phyloP scores from a whole-genome alignment of 2,113 vertebrate species.

The Lathamus discolor region DNA sequence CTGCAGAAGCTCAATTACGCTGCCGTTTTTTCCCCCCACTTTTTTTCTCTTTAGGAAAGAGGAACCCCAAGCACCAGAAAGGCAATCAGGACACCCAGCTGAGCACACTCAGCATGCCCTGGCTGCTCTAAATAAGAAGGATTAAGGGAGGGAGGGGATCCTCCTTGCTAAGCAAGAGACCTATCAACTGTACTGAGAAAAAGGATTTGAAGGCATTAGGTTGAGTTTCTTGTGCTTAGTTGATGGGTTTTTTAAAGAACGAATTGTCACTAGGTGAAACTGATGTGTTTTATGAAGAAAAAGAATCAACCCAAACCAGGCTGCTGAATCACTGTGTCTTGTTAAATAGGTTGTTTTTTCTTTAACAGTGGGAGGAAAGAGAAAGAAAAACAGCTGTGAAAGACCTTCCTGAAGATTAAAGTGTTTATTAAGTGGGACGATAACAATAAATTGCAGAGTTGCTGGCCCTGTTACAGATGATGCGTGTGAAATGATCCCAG shows the following conservation, averaged over 20 bases:
- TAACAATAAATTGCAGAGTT: conserved; percentile 20
- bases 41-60: not conserved
- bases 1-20: not conserved
- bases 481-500: conserved; percentile 40
- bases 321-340: not conserved
- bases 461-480: not conserved
- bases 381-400: not conserved
- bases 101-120: not conserved
- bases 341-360: not conserved
- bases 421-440: not conserved
- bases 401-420: conserved; percentile 10
- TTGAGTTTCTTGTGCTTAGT: not conserved
- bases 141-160: not conserved
- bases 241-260: not conserved
- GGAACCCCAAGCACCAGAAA: not conserved
- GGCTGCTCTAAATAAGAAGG: not conserved
- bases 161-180: not conserved
- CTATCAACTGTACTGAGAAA: not conserved
- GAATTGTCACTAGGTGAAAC: not conserved
- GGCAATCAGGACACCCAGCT: not conserved
- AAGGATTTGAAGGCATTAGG: not conserved
- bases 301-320: not conserved
- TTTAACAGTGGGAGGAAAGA: not conserved
- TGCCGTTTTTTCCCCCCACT: not conserved
- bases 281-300: not conserved